A percentile compares a stretch with the other conserved stretches of the same genome.
Evolutionary conservation across 2,113 vertebrate genomes (phyloP).

Genomic region (Hylia prasina): DNA sequence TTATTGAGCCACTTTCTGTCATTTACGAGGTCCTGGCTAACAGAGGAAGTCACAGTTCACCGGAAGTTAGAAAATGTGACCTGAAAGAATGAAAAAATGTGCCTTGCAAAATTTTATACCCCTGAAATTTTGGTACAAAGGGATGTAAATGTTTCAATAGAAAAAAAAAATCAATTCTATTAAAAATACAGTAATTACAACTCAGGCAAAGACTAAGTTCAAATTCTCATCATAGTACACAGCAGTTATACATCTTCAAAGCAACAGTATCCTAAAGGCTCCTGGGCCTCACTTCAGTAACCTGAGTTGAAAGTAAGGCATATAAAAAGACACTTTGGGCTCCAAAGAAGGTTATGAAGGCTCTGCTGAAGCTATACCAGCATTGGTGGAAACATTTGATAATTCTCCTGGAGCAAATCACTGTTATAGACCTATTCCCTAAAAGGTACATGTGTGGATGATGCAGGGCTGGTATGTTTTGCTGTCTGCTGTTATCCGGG

Average conservation of each 20-base stretch:
- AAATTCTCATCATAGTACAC: not conserved
- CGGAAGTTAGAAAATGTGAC: not conserved
- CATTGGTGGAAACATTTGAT: not conserved
- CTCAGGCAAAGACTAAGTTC: not conserved
- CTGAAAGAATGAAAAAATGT: not conserved
- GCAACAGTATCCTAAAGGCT: not conserved
- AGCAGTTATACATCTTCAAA: not conserved
- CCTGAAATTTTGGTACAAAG: not conserved
- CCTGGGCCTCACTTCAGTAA: not conserved
- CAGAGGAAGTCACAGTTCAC: not conserved
- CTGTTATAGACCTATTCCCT: not conserved
- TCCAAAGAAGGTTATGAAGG: not conserved
- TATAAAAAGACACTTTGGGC: not conserved
- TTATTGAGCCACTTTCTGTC: not conserved
- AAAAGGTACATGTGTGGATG: not conserved
- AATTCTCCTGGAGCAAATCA: not conserved
- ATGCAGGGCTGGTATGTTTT: not conserved
- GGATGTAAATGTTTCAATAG: not conserved
- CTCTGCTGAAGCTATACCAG: not conserved
- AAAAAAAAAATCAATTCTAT: not conserved
- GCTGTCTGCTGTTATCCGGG: not conserved
- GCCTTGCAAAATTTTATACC: not conserved
- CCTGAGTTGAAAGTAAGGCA: not conserved
- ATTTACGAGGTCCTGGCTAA: not conserved
- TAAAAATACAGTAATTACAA: not conserved